phyloP scores from a whole-genome alignment of 1,140 invertebrate species.

The Bacillus rossius region DNA sequence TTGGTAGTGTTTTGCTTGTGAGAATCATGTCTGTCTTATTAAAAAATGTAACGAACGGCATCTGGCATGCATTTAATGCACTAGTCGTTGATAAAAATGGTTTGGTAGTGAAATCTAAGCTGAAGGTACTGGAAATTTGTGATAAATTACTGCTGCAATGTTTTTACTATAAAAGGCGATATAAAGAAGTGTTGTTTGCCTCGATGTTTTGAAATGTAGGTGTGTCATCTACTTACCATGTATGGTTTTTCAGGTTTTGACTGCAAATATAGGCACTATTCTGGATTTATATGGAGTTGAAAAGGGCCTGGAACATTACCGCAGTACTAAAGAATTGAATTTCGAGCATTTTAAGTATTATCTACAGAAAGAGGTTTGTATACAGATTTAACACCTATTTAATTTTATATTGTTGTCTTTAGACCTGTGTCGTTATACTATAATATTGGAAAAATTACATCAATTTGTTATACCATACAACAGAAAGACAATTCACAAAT shows the following conservation, averaged over 20 bases:
- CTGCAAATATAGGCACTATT: conserved; percentile 63
- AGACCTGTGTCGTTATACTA: too few relatives aligned
- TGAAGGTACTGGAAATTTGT: conserved; percentile 52
- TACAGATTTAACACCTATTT: too few relatives aligned
- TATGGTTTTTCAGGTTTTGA: conserved; percentile 54
- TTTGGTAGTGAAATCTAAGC: conserved; percentile 63
- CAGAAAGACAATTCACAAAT: too few relatives aligned
- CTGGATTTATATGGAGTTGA: conserved; percentile 68
- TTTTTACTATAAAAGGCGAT: conserved; percentile 11
- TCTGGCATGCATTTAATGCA: conserved; percentile 70
- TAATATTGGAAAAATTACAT: too few relatives aligned
- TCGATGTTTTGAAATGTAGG: conserved; percentile 1
- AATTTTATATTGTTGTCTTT: too few relatives aligned
- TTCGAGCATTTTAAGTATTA: conserved; percentile 71
- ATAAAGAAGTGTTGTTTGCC: background rate
- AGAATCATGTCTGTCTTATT: conserved; percentile 54
- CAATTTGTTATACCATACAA: too few relatives aligned
- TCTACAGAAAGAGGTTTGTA: conserved; percentile 55
- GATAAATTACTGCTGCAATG: background rate
- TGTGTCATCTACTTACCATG: background rate
- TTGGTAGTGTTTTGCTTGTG: too few relatives aligned
- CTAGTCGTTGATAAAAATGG: conserved; percentile 53
- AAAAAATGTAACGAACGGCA: conserved; percentile 63
- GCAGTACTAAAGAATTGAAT: conserved; percentile 56
- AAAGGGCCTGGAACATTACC: conserved; percentile 67